Base-by-base conservation (phyloP, 2,888 invertebrate genomes). In the Caenorhabditis sp. region DNA sequence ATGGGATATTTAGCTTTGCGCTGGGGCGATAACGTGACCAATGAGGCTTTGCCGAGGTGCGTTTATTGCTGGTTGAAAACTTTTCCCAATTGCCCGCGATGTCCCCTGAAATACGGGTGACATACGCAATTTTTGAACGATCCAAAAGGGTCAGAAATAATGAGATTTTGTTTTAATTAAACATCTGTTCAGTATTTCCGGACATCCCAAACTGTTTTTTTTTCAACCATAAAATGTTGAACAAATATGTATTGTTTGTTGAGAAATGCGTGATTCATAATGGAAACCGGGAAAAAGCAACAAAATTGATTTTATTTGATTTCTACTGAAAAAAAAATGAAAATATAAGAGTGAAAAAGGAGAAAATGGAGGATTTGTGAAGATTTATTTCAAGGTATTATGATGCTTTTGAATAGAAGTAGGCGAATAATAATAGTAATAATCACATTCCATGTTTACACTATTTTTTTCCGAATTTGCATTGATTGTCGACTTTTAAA, bases 21-120 rank as follows among this genome's bases (percentile, higher is more conserved):
- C 82, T 82, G 81, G 79, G 83, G 83, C 83, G 83, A 83, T 83
- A 83, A 83, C 83, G 83, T 83, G 83, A 83, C 81, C 83, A 83
- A 81, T 83, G 83, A 83, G 82, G 83, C 81, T 78, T 77, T 81
- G 81, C 84, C 82, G 84, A 84, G 84, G 80, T 84, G 84, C 84
- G 84, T 83, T 84, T 84, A 84, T 84, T 84, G 84, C 84, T 84
- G 84, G 84, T 84, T 84, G 84, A 84, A 84, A 84, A 84, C 84
- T 84, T 83, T 78, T 81, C 77, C 83, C 83, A 83, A 83, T 83
- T 81, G 76, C 83, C 83, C 83, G 83, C 82, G 78, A 66, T 77
- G 71, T 55, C 67, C 79, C 75, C 78, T 82, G 82, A 81, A 81
- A 81, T 58, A 72, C 55, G 79, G 74, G 81, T 79, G 68, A 36